Base-by-base conservation (phyloP, 2,888 invertebrate species). In the Ormyrus labotus region DNA sequence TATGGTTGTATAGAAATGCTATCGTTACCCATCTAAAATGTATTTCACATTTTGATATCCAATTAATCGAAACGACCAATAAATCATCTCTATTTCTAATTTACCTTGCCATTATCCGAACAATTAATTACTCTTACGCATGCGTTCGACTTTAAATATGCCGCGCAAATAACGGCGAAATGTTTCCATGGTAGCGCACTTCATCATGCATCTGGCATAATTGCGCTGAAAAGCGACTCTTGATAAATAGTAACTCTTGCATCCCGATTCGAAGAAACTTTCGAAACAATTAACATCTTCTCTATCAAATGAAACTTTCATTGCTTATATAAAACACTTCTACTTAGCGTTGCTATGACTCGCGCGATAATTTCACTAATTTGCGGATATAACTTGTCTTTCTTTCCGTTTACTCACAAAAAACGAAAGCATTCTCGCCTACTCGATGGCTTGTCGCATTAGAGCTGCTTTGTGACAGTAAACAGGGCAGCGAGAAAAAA, bases 331-430 rank as follows among this genome's bases (percentile, higher is more conserved):
- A 34, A 34, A 34, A 34, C 11, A 53, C 13, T 50, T 58, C 9
- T 34, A 63, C 11, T 55, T 2, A 11, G 3, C 50, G 64, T n/a
- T 58, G 9, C 13, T 51, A 58, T 58, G 64, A 70, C 65, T 70
- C 64, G 71, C 70, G 65, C 51, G 70, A 57, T 78, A 78, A 78
- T 78, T 78, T 65, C 47, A 51, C 71, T 78, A 70, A 78, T 78
- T 64, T 64, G 58, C 87, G 85, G 84, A 81, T 84, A 81, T 83
- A 82, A 84, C 80, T 79, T 64, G 48, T 51, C 51, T 53, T 19
- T 11, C 50, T 53, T n/a, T 50, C 50, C 19, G 13, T 51, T 9
- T 7, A 19, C 10, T 67, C 67, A 50, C 51, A 2, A 34, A 34
- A 34, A 34, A 34, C 34, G 34, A 69, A 51, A 61, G 51, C 50